Evolutionary conservation across 2,797 vertebrate genomes (phyloP), one percentile per base, ranked within the genome.

Genomic region (Bufotes viridis): DNA sequence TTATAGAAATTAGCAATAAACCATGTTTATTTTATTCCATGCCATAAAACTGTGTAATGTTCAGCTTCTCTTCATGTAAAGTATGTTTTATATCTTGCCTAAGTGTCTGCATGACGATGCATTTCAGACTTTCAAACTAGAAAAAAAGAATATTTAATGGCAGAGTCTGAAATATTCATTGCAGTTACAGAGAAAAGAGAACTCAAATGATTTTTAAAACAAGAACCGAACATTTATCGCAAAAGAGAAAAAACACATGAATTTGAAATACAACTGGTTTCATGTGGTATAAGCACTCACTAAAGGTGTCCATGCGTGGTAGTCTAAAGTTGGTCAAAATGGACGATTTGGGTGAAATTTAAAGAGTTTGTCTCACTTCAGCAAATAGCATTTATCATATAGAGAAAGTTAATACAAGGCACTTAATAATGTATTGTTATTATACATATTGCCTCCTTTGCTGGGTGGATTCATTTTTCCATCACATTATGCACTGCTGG

Each of bases 131-230:
- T 67, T 53, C 12, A 67, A 82, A 61, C 51, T 49, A 82, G 42
- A 24, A 69, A 82, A 82, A 82, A 55, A 69, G 81, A 82, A 82
- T 82, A 67, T 22, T 26, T 55, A 67, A 82, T 69, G 14, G 49
- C 49, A 49, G 29, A 51, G 20, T 53, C 22, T 49, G 61, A 67
- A 49, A 67, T 22, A 51, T 67, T 67, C 26, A 51, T 82, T 29
- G 81, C 22, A 17, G 22, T 79, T 60, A 11, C 17, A 22, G 63
- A n/a, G 26, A 18, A 34, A 69, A 29, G 20, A 58, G 49, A 42
- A 17, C 42, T 13, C 7, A 14, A 34, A 81, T 11, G 4, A 17
- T 65, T 0, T 42, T 49, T 81, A 65, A 81, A 81, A 20, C 14
- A 10, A 15, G 63, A 26, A 61, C 7, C 4, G 26, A 60, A 15